Conservation (phyloP, 2,888 invertebrate species). For the Magallana nippona region DNA sequence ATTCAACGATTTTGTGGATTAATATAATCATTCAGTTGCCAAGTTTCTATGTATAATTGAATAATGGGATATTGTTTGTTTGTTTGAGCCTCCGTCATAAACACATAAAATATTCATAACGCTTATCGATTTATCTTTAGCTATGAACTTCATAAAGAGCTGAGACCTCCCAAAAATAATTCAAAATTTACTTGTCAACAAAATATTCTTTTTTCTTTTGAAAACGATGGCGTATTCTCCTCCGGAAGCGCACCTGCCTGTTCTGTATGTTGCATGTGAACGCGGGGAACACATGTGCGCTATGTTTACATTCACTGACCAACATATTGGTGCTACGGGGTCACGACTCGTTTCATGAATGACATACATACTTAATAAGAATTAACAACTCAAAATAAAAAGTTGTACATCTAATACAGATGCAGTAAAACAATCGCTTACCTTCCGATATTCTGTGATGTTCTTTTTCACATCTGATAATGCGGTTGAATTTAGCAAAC, state of each 20-base stretch:
- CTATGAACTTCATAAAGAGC: neutral
- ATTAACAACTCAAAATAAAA: conserved; percentile 7
- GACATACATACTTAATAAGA: neutral
- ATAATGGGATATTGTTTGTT: conserved; percentile 17
- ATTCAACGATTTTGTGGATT: neutral
- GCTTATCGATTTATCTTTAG: conserved; percentile 3
- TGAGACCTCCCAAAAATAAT: neutral
- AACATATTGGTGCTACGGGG: conserved; percentile 28
- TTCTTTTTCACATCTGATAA: conserved; percentile 47
- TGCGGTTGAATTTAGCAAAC: conserved; percentile 58
- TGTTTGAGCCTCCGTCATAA: conserved; percentile 15
- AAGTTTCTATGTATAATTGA: neutral
- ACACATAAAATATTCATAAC: conserved; percentile 28
- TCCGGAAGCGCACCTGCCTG: conserved; percentile 19
- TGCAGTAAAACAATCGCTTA: conserved; percentile 42
- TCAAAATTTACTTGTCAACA: neutral
- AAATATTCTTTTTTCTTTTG: neutral
- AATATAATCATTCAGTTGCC: conserved; percentile 12
- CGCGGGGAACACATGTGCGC: conserved; percentile 23
- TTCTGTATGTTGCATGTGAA: conserved; percentile 5
- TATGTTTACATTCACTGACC: conserved; percentile 32
- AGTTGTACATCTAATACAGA: neutral
- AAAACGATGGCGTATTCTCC: neutral
- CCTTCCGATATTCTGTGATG: conserved; percentile 50
- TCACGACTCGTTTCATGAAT: conserved; percentile 30